Evolutionary conservation across 2,113 vertebrate species (phyloP), one percentile per base, ranked within the genome.

Genomic region (Thamnophis sirtalis): DNA sequence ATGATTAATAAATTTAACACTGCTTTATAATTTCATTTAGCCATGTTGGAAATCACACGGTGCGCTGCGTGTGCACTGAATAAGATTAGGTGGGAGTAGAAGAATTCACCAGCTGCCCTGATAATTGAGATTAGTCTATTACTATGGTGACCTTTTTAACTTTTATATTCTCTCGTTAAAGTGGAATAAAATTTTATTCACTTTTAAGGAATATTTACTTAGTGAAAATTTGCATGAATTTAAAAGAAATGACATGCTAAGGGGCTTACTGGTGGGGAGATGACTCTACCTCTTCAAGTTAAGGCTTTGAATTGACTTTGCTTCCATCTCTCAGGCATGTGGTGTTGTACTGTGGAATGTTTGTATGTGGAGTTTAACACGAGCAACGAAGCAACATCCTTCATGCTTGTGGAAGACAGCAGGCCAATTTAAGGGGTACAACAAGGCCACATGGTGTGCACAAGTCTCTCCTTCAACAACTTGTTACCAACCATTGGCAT

Each of bases 1-100:
- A 99, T 99, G 98, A 99, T 99, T 99, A 99, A 99, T 99, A 99
- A 98, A 98, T 99, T 99, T 99, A 99, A 98, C 99, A 99, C 98
- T 98, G 98, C 98, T 98, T 99, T 99, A 99, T 99, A 98, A 99
- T 99, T 99, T 98, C 98, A 99, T 99, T 99, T 98, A 98, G 98
- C 97, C 97, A 97, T 99, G 98, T 98, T 98, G 98, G 98, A 99
- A 99, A 99, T 98, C 98, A 97, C 97, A 98, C 97, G 95, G 98
- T 97, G 98, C 97, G 96, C 97, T 98, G 98, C 96, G 94, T 98
- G 97, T 96, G 97, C 97, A 96, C 96, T 96, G 97, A 98, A 97
- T 98, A 97, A 98, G 97, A 97, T 98, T 98, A 98, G 98, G 98
- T 98, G 98, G 98, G 98, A 98, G 98, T 98, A 97, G 97, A 97